Evolutionary conservation across 1,140 invertebrate genomes (phyloP), one percentile per base, ranked within the genome.

Genomic region (Pseudomyrmex flavicornis): DNA sequence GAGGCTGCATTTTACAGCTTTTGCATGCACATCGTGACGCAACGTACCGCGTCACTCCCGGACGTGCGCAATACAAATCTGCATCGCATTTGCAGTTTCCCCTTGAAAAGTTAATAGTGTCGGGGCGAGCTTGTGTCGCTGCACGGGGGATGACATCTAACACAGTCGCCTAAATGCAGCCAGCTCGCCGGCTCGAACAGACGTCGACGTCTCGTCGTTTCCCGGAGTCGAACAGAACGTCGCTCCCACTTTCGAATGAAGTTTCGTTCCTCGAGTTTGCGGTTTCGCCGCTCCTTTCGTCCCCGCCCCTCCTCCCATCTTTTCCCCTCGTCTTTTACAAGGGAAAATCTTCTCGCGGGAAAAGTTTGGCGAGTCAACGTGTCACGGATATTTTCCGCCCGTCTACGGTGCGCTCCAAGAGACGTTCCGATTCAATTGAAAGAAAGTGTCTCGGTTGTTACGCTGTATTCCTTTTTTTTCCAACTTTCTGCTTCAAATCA

Each of bases 21-120:
- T 59, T 12, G 63, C 68, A 58, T 70, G 17, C 76, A 70, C 3
- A 15, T 26, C 66, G 12, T n/a, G 54, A 61, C 3, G 54, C 52
- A 70, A 61, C 22, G 54, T 70, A 46, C 46, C 66, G 7, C 22
- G 9, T 72, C 17, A 13, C 17, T 66, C 44, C 50, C 44, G 54
- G n/a, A 58, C 15, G n/a, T n/a, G 46, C 8, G 44, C 56, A 70
- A 79, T 79, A 79, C 76, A 70, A 79, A 80, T 80, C 66, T 59
- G 44, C 75, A 44, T 70, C 10, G 54, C 54, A 22, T 70, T 79
- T 58, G 52, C 35, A 46, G 65, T 12, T 80, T 77, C 12, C 10
- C 44, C 54, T 80, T 70, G 54, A 80, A 80, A 70, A 80, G 54
- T 70, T 80, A 80, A 70, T 80, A 80, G 66, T 44, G 26, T 20